Evolutionary conservation across 2,113 vertebrate species (phyloP).

Genomic region (Platanista minor): DNA sequence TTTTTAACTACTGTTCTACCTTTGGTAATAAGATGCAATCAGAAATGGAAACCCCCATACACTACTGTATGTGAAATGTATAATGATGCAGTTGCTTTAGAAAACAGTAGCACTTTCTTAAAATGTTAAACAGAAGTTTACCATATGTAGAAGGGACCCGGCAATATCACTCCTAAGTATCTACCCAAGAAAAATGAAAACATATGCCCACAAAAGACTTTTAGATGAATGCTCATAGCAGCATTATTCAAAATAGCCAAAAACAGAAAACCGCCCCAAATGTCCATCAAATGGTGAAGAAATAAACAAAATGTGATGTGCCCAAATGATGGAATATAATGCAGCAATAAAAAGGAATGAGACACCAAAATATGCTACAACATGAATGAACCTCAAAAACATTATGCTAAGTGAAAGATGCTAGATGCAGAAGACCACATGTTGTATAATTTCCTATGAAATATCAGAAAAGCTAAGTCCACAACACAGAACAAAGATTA

Average conservation of each 20-base stretch:
- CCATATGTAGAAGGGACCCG: neutral
- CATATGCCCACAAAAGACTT: neutral
- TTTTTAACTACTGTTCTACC: neutral
- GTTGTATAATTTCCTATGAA: neutral
- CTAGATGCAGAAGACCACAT: neutral
- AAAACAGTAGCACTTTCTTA: neutral
- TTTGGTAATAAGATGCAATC: accelerated
- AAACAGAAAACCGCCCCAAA: neutral
- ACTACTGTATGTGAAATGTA: neutral
- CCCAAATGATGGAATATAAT: neutral
- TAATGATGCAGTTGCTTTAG: neutral
- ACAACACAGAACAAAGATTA: neutral
- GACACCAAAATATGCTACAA: neutral
- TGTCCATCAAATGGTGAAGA: neutral
- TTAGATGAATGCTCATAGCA: neutral
- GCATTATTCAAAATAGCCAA: neutral
- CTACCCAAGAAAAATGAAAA: neutral
- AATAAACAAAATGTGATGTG: neutral
- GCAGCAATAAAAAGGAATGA: neutral
- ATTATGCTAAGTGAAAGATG: neutral
- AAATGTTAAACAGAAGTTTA: neutral
- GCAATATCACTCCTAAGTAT: neutral
- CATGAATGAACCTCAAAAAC: neutral
- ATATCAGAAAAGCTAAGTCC: neutral
- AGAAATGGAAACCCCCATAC: neutral